phyloP scores from a whole-genome alignment of 1,140 invertebrate species.

The Antheraea mylitta region DNA sequence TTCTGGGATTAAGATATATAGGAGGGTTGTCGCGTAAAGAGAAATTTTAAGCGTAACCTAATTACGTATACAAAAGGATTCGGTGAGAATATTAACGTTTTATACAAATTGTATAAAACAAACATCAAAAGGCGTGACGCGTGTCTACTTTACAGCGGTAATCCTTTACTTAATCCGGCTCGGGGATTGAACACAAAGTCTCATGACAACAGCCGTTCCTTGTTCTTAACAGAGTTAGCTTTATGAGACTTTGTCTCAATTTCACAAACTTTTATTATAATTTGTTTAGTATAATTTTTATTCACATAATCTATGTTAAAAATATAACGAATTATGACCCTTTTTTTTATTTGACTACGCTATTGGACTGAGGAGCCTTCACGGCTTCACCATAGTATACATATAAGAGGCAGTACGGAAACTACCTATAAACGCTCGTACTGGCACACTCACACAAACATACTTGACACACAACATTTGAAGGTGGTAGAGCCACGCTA shows the following conservation, averaged over 20 bases:
- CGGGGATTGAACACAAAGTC: constrained; percentile 1
- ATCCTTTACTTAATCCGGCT: constrained; percentile 11
- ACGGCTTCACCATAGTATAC: too few relatives aligned
- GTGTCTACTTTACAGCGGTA: constrained; percentile 8
- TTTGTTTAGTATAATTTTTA: neutral
- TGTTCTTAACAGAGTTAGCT: constrained; percentile 4
- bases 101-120: constrained; percentile 5
- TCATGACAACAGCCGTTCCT: constrained; percentile 9
- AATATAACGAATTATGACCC: too few relatives aligned
- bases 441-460: too few relatives aligned
- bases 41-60: neutral
- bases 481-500: too few relatives aligned
- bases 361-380: too few relatives aligned
- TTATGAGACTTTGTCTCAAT: neutral
- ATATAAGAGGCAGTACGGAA: too few relatives aligned
- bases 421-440: too few relatives aligned
- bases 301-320: too few relatives aligned
- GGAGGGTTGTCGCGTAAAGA: neutral
- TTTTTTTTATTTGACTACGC: too few relatives aligned
- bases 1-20: neutral
- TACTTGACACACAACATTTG: too few relatives aligned
- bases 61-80: constrained; percentile 1
- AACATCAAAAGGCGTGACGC: constrained; percentile 13
- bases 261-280: constrained; percentile 3
- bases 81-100: constrained; percentile 1